phyloP scores from a whole-genome alignment of 1,140 invertebrate species.

The Penaeus vannamei region DNA sequence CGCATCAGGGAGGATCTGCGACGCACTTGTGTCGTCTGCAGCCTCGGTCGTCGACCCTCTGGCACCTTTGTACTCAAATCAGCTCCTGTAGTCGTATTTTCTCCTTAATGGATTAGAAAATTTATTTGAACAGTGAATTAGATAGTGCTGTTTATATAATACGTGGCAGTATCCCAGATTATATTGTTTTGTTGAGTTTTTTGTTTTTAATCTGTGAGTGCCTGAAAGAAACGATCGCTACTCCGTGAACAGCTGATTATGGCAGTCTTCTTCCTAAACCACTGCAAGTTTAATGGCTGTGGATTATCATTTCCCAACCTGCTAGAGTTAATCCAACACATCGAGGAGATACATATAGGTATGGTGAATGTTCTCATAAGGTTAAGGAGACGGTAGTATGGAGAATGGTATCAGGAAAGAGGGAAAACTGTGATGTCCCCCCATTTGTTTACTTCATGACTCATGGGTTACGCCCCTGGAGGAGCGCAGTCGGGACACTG shows the following conservation, averaged over 20 bases:
- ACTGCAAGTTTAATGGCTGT: slow-evolving; percentile 89
- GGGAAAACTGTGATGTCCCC: too few relatives aligned
- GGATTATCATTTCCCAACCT: slow-evolving; percentile 85
- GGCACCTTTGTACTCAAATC: not conserved
- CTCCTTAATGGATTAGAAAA: not conserved
- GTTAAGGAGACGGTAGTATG: slow-evolving; percentile 17
- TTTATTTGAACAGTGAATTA: not conserved
- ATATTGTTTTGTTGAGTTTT: not conserved
- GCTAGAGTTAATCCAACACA: slow-evolving; percentile 85
- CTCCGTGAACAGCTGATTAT: slow-evolving; percentile 72
- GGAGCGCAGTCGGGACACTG: too few relatives aligned
- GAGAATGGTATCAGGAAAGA: slow-evolving; percentile 36
- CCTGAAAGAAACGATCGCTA: slow-evolving; percentile 23
- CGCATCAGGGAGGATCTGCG: too few relatives aligned
- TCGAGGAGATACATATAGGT: slow-evolving; percentile 89
- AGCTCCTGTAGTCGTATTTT: not conserved
- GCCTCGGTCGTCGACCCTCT: slow-evolving; percentile 20
- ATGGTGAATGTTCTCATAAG: slow-evolving; percentile 71
- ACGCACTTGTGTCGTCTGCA: slow-evolving; percentile 17
- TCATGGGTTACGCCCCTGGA: too few relatives aligned
- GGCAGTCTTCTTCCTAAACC: slow-evolving; percentile 89
- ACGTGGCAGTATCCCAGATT: too few relatives aligned
- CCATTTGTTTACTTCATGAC: too few relatives aligned
- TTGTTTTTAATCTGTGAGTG: not conserved
- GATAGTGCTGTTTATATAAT: not conserved